Evolutionary conservation across 2,888 invertebrate genomes (phyloP).

Genomic region (Hypomecis atomaria): DNA sequence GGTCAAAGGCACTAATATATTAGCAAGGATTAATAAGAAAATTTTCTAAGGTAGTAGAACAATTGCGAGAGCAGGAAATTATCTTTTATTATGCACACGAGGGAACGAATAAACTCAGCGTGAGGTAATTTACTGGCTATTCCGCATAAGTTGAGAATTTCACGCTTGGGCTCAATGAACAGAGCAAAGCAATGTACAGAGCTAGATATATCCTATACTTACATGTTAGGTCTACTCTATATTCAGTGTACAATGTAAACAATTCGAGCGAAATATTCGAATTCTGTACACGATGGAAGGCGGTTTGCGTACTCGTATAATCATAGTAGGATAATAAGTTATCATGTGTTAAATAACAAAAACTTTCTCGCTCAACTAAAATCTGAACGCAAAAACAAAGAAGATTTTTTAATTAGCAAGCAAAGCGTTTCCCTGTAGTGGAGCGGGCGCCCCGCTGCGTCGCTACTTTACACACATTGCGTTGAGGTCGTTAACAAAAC

Average conservation of each 20-base stretch:
- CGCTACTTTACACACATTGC: conserved; percentile 77
- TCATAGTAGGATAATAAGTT: no score
- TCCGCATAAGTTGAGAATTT: conserved; percentile 62
- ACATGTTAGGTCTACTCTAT: no score
- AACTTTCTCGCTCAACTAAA: conserved; percentile 68
- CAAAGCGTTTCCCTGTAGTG: conserved; percentile 66
- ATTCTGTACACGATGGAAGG: no score
- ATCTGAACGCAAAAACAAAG: conserved; percentile 71
- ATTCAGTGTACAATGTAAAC: no score
- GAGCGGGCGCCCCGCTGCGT: conserved; percentile 68
- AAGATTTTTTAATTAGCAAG: conserved; percentile 78
- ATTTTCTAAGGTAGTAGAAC: not conserved
- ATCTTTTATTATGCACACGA: conserved; percentile 39
- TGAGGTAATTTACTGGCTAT: conserved; percentile 55
- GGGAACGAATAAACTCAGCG: conserved; percentile 50
- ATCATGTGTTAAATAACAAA: conserved; percentile 72
- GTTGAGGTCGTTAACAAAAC: conserved; percentile 75
- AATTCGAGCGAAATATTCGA: no score
- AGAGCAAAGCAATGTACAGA: no score
- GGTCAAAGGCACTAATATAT: no score
- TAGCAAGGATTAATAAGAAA: not conserved
- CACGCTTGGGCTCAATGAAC: conserved; percentile 58
- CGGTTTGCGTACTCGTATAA: no score
- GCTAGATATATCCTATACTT: no score
- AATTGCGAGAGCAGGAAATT: not conserved